Conservation (phyloP, 2,797 vertebrate species). For the Morus bassanus region DNA sequence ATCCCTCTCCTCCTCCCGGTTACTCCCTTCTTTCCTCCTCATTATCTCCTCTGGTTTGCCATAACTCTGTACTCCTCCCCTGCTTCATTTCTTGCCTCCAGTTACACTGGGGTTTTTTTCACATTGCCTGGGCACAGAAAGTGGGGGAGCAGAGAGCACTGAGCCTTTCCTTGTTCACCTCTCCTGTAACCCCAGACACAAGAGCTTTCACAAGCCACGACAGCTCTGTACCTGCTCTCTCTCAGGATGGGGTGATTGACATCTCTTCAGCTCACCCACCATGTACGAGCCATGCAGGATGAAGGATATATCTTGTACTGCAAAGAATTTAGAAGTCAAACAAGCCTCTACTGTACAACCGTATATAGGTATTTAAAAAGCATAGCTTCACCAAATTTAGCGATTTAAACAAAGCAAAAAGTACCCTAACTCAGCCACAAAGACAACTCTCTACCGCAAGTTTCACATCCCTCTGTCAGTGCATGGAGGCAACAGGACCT, state of each 20-base stretch:
- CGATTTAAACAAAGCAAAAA: neutral
- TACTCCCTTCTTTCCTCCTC: neutral
- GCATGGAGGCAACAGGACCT: neutral
- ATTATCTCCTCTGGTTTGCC: neutral
- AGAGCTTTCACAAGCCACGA: neutral
- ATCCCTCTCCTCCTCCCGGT: neutral
- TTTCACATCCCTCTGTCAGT: conserved; percentile 20
- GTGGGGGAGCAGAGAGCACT: neutral
- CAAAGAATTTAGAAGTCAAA: neutral
- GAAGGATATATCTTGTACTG: neutral
- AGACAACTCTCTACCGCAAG: neutral
- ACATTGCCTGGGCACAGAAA: neutral
- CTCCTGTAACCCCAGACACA: neutral
- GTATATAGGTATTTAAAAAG: neutral
- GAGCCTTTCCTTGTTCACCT: neutral
- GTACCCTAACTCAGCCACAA: neutral
- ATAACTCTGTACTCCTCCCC: neutral
- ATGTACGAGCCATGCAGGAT: neutral
- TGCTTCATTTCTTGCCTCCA: neutral
- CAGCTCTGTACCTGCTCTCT: neutral
- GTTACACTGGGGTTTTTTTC: neutral
- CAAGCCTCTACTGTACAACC: neutral
- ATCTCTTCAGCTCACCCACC: neutral
- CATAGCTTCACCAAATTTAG: neutral
- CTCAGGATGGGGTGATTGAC: neutral